Percentiles rank a stretch among this genome's conserved stretches.
These are phyloP conservation scores for Agonopterix alstromeriana DNA, from an alignment of 2,888 invertebrate genomes.

Conservation along the genomic window DNA sequence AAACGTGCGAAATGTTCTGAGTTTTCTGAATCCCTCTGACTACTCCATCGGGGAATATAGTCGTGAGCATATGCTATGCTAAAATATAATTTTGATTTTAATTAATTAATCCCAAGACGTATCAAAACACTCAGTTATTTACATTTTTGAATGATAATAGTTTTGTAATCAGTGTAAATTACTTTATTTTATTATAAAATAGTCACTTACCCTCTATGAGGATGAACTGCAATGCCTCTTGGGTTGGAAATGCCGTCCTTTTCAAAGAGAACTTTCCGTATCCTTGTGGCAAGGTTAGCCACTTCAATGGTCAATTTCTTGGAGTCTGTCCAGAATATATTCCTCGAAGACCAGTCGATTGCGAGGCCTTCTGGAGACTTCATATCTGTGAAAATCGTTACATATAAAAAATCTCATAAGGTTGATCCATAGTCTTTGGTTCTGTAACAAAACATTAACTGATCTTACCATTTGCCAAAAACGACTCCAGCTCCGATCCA, in stretches of 20 bases:
- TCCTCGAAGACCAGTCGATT: slow-evolving; percentile 94
- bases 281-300: slow-evolving; percentile 87
- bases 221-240: slow-evolving; percentile 96
- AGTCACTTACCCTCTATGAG: slow-evolving; percentile 84
- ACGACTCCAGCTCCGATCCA: slow-evolving; percentile 81
- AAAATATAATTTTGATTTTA: background rate
- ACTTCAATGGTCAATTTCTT: slow-evolving; percentile 92
- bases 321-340: slow-evolving; percentile 98
- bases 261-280: slow-evolving; percentile 83
- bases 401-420: no score
- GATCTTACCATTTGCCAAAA: slow-evolving; percentile 55
- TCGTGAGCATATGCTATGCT: no score
- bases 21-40: no score
- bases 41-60: no score
- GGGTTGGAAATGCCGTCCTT: slow-evolving; percentile 90
- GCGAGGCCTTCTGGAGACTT: slow-evolving; percentile 95
- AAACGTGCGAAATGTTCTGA: no score
- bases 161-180: no score
- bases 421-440: no score
- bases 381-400: slow-evolving; percentile 73
- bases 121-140: background rate
- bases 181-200: no score
- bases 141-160: no score
- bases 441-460: no score
- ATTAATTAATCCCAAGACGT: background rate